Evolutionary conservation across 1,140 invertebrate genomes (phyloP).

Genomic region (Pemphigus obesinymphae): DNA sequence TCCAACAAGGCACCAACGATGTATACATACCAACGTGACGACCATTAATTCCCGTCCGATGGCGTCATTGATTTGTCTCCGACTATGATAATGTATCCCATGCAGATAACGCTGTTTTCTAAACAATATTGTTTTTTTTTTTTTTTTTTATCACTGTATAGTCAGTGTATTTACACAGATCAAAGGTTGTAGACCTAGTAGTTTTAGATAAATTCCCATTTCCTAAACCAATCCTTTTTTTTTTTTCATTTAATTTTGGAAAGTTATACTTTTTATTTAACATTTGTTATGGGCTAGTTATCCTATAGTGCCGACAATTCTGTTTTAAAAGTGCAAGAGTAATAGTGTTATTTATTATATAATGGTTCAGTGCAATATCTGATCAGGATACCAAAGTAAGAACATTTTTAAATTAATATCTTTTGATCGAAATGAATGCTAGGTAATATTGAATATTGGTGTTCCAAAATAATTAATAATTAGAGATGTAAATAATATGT

Average conservation of each 20-base stretch:
- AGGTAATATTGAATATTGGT: too few relatives aligned
- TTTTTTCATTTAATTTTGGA: not conserved
- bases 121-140: slow-evolving; percentile 7
- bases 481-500: too few relatives aligned
- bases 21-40: too few relatives aligned
- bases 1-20: too few relatives aligned
- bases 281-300: not conserved
- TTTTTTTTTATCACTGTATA: slow-evolving; percentile 8
- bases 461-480: too few relatives aligned
- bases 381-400: slow-evolving; percentile 21
- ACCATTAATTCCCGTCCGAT: too few relatives aligned
- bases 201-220: not conserved
- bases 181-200: slow-evolving; percentile 15
- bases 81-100: not conserved
- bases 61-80: not conserved
- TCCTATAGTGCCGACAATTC: not conserved
- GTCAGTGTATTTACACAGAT: not conserved
- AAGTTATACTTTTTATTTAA: not conserved
- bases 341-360: not conserved
- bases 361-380: not conserved
- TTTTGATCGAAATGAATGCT: not conserved
- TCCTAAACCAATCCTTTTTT: not conserved
- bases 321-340: too few relatives aligned
- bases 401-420: not conserved
- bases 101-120: not conserved